Conservation (phyloP, 2,113 vertebrate genomes). For the Semnornis frantzii region DNA sequence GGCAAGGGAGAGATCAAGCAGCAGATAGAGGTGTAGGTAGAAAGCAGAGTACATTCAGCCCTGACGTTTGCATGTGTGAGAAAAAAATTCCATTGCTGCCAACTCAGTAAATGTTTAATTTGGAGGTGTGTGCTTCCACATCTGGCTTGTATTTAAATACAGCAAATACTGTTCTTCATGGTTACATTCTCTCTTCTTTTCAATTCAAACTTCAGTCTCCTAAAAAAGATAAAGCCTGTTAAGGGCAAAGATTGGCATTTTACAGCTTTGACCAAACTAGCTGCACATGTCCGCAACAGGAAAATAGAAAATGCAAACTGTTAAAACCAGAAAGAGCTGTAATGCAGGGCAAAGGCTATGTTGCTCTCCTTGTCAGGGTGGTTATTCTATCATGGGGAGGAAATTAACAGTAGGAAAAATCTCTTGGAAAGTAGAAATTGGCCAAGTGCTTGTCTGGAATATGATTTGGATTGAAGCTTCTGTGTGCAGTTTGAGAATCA, state of each 20-base stretch:
- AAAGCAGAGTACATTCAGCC: conserved; percentile 22
- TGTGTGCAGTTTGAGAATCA: not conserved
- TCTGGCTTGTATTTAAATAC: conserved; percentile 57
- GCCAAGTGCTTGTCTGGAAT: not conserved
- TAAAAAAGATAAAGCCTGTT: conserved; percentile 43
- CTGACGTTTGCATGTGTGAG: not conserved
- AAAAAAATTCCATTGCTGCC: conserved; percentile 42
- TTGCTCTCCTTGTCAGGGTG: not conserved
- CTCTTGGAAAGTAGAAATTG: not conserved
- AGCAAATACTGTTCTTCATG: conserved; percentile 42
- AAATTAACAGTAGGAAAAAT: not conserved
- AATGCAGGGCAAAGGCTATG: not conserved
- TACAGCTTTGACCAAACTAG: not conserved
- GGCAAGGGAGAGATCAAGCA: not conserved
- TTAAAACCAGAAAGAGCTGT: not conserved
- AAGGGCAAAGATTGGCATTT: not conserved
- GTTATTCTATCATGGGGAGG: not conserved
- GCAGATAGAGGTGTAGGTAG: not conserved
- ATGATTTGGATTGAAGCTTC: not conserved
- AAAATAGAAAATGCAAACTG: not conserved
- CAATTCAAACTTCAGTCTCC: conserved; percentile 12
- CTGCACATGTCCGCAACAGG: not conserved
- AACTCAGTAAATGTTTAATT: conserved; percentile 67
- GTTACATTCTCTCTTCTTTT: conserved; percentile 6
- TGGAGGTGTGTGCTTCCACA: conserved; percentile 47